Evolutionary conservation across 2,797 vertebrate species (phyloP), one percentile per base, ranked within the genome.

Genomic region (Huso huso): DNA sequence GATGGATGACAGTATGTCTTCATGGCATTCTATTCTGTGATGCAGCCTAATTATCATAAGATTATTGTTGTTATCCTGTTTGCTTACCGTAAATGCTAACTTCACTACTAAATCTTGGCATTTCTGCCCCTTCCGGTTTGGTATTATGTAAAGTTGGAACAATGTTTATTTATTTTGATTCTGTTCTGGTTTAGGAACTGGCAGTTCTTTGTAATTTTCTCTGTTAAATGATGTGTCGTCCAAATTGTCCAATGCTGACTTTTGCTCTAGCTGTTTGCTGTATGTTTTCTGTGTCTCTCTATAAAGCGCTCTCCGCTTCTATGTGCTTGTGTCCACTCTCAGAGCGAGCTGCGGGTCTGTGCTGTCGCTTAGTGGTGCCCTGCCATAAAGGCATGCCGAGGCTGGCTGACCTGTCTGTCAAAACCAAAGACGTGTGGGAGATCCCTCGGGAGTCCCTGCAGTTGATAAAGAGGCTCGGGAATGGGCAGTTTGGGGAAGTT

Each of bases 371-470:
- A 85, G 93, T 95, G 85, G 93, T 94, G 69, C 94, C 95, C 82
- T 96, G 96, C 89, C 93, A 97, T 89, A 97, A 96, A 88, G 95
- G 95, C 86, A 97, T 97, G 93, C 95, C 95, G 72, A 93, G 92
- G 84, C 94, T 98, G 76, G 93, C 94, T 73, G 96, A 98, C 92
- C 93, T 97, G 84, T 98, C 95, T 73, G 92, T 98, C 90, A 98
- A 97, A 95, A 98, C 95, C 91, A 96, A 95, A 94, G 95, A 98
- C 79, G 93, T 97, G 87, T 98, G 95, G 95, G 95, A 97, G 90
- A 97, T 98, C 81, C 93, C 92, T 70, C 91, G 95, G 84, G 94
- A 97, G 86, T 96, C 94, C 61, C 91, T 98, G 82, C 94, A 95
- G 86, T 92, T 98, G 83, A 94, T 97, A 91, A 96, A 96, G 89